Evolutionary conservation across 2,797 vertebrate genomes (phyloP), one percentile per base, ranked within the genome.

Genomic region (Meda fulgida): DNA sequence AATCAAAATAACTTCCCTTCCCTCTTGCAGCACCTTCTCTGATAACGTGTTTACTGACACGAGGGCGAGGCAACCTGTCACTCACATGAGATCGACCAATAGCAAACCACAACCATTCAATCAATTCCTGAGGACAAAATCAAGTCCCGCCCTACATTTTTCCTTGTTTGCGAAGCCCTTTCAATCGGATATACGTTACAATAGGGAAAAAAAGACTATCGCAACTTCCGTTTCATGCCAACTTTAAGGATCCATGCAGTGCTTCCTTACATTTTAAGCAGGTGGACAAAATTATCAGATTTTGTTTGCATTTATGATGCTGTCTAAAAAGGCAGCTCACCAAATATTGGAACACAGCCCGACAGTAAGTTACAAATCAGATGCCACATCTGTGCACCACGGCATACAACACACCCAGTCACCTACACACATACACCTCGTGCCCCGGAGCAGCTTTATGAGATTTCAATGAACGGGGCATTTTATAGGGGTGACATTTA

Each of bases 391-490:
- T 85, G 86, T 71, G 76, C 66, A 60, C 72, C 63, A 29, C 29
- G 6, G 36, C 58, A 65, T 34, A 58, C 63, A 67, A 65, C 19
- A 31, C 85, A 46, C 73, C 29, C 18, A 40, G 31, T 29, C 31
- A 71, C 40, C 29, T 9, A 66, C 76, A 78, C 76, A 80, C 46
- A 80, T 65, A 34, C 53, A 58, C 79, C 48, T 23, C 16, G 5
- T 63, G 53, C 18, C 70, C 31, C 58, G 78, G 65, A 53, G 58
- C 40, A 31, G 69, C 53, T 87, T 90, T 89, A 90, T 86, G 66
- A 72, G 69, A 79, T 78, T 87, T 87, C 88, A 87, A 85, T 76
- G 82, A 80, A 84, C 2, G 51, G 78, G 51, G 60, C 48, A 73
- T 48, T 82, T 81, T 29, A 70, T 67, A 65, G 71, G 43, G n/a